Evolutionary conservation across 1,140 invertebrate genomes (phyloP), one percentile per base, ranked within the genome.

Genomic region (Drosophila bocqueti): DNA sequence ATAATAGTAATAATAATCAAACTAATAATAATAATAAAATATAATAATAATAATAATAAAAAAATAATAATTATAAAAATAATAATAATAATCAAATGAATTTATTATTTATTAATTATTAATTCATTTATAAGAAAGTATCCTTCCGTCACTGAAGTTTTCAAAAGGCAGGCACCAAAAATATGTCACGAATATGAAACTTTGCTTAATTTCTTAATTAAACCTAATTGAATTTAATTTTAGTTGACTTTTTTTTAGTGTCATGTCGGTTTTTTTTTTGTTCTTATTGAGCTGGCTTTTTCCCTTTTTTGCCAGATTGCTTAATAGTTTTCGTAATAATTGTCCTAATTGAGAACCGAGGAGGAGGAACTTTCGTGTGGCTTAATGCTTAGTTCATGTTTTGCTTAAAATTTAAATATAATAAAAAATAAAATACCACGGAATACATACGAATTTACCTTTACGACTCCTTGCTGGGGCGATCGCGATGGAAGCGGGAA

Each of bases 401-500:
- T 36, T 16, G 2, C 18, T 38, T 55, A 9, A 24, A 24, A 3
- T 24, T 24, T 24, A 24, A 24, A 24, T 24, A 24, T 3, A 24
- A 24, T 24, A 24, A 24, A 24, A 24, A 24, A 24, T 24, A 24
- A 24, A 24, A 24, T 24, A 34, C 46, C 16, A 49, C 8, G 16
- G 10, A n/a, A 57, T 7, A 31, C 4, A 29, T 29, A 13, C 49
- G 16, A 52, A 18, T 18, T 31, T 5, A 52, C 49, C 5, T 31
- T 31, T 50, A 31, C 3, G 26, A 67, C 61, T 92, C 92, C 34
- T 91, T 92, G 52, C 67, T 77, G 3, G 59, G 16, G 7, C 84
- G 64, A 18, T 92, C 82, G 3, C 92, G 83, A 78, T 93, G 92
- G 55, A 93, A 93, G 3, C 92, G 80, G 1, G 92, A 93, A 43